Evolutionary conservation across 2,888 invertebrate genomes (phyloP), one percentile per base, ranked within the genome.

Genomic region (Eupithecia tripunctaria): DNA sequence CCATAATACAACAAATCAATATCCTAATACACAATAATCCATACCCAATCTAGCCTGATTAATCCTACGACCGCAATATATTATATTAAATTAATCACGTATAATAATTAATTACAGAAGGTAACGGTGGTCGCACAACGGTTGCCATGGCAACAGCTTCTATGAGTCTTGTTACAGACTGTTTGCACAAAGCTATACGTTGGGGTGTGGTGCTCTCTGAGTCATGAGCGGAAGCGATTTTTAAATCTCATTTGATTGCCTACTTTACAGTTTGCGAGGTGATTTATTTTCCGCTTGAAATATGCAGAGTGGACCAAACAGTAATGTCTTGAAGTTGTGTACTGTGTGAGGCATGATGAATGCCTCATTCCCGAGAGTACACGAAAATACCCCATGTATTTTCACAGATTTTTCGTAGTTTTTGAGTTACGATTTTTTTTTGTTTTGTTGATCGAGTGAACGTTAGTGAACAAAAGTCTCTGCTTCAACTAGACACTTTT

Each of bases 1-100:
- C n/a, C 59, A 1, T 7, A 59, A 1, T 5, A 59, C 15, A 15
- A 27, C 59, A 59, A 59, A 59, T 59, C 60, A 60, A 18, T 60
- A 56, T 5, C 51, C 21, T 51, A 51, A 51, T 60, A 25, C 60
- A 60, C 36, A 56, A 56, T 56, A 66, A 74, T 68, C 72, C 59
- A 66, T 62, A 74, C 21, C 56, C 25, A 56, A 67, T 67, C 36
- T 56, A 15, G 1, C 12, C 4, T 7, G 29, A 72, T 76, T 70
- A 73, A 73, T 77, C 70, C 62, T 43, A 21, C 68, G 47, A 73
- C 67, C 71, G 71, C 38, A 77, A 67, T 60, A 66, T 69, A 62
- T 67, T 78, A 76, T 56, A 62, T 74, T 72, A 65, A 70, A 71
- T 73, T 76, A 76, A 75, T 76, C 66, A 70, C 66, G 25, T 56